Conservation (phyloP, 2,113 vertebrate species). For the Caretta caretta region DNA sequence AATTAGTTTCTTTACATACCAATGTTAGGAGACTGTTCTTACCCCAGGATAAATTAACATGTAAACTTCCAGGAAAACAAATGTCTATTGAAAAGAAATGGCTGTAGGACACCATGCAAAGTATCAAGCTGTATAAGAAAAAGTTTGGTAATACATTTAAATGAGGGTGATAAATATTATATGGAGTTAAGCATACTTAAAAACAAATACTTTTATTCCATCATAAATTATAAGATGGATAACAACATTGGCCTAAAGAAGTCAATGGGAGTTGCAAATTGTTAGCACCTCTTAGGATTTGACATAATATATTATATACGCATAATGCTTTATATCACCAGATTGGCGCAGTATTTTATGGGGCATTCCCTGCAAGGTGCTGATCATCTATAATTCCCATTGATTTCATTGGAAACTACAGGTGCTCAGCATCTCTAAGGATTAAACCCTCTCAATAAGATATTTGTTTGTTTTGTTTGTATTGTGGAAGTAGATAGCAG, state of each 20-base stretch:
- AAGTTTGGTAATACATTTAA: neutral
- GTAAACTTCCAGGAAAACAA: neutral
- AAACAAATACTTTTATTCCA: neutral
- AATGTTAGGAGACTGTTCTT: neutral
- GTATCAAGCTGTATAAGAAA: neutral
- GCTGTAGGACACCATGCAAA: neutral
- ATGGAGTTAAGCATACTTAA: neutral
- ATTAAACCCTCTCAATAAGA: neutral
- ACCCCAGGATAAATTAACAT: neutral
- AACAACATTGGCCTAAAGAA: neutral
- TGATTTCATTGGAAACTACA: neutral
- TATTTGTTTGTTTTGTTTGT: neutral
- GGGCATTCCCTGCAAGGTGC: neutral
- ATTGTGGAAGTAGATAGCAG: neutral
- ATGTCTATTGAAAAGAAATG: neutral
- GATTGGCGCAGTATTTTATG: neutral
- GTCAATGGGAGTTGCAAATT: neutral
- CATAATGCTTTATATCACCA: neutral
- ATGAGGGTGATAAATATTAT: neutral
- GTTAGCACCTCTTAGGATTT: neutral
- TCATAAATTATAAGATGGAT: neutral
- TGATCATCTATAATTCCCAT: neutral
- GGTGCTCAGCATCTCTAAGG: neutral
- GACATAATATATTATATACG: neutral
- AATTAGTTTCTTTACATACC: neutral